These are phyloP conservation scores for Anabas testudineus DNA, from an alignment of 2,797 vertebrate species.

Conservation along the genomic window DNA sequence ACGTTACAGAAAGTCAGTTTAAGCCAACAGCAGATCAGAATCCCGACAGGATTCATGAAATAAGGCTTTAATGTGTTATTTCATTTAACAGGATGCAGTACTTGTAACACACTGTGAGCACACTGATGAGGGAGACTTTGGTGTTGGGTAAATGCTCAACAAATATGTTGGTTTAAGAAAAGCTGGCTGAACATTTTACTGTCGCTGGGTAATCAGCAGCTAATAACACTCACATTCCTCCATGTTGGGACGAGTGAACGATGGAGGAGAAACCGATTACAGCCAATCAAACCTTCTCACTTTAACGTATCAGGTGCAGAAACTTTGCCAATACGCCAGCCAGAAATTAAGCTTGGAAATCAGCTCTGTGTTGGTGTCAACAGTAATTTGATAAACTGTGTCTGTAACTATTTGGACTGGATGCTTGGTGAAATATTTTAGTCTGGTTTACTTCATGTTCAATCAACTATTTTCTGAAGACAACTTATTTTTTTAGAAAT, in stretches of 20 bases:
- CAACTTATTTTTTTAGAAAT: neutral
- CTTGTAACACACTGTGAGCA: neutral
- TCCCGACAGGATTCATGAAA: neutral
- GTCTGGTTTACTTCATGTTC: conserved; percentile 1
- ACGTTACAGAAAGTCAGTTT: neutral
- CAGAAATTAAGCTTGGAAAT: neutral
- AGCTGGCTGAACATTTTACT: conserved; percentile 2
- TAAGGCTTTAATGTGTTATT: conserved; percentile 1
- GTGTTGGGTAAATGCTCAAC: neutral
- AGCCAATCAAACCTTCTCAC: conserved; percentile 7
- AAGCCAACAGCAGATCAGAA: neutral
- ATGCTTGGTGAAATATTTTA: neutral
- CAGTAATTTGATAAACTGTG: neutral
- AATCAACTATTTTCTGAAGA: neutral
- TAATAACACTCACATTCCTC: conserved; percentile 4
- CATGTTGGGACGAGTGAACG: neutral
- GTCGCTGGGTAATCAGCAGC: conserved; percentile 1
- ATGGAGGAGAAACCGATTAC: conserved; percentile 9
- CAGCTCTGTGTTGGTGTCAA: too few relatives aligned
- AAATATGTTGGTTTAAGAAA: conserved; percentile 1
- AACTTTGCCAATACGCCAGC: neutral
- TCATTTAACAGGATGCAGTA: conserved; percentile 1
- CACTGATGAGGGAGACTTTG: neutral
- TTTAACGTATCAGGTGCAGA: neutral
- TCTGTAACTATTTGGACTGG: neutral